Evolutionary conservation across 2,888 invertebrate species (phyloP).

Genomic region (Magallana nippona): DNA sequence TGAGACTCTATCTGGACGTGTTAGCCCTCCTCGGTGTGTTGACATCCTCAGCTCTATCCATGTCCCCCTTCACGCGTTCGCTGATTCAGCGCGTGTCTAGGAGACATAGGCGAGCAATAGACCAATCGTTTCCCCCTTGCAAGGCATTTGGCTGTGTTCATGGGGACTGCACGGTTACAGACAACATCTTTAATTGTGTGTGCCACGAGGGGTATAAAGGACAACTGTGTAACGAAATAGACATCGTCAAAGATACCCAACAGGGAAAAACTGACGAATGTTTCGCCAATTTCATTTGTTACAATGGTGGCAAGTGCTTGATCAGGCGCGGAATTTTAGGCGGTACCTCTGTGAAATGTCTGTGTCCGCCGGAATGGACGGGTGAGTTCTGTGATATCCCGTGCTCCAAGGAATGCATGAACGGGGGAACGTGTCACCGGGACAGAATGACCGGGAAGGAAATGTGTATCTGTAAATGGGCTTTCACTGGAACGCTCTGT

Average conservation of each 20-base stretch:
- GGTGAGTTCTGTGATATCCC: conserved; percentile 40
- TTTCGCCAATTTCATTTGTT: background rate
- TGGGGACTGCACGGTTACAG: background rate
- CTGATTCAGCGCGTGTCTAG: conserved; percentile 1
- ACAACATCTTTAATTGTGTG: background rate
- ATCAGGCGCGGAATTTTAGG: background rate
- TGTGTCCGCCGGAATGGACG: conserved; percentile 32
- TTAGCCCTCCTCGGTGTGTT: background rate
- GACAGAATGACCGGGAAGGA: conserved; percentile 41
- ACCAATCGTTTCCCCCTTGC: background rate
- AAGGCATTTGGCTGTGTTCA: background rate
- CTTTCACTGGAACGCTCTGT: conserved; percentile 43
- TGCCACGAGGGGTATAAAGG: background rate
- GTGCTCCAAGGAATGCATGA: conserved; percentile 37
- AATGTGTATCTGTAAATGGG: conserved; percentile 47
- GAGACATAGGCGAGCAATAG: background rate
- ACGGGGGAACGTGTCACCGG: conserved; percentile 38
- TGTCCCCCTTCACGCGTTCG: background rate
- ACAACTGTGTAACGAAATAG: background rate
- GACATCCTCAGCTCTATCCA: background rate
- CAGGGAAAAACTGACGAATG: background rate
- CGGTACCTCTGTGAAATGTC: conserved; percentile 1
- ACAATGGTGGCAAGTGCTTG: background rate
- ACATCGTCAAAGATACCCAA: background rate
- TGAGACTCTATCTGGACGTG: conserved; percentile 3